Percentiles rank a stretch among this genome's conserved stretches.
Conservation (phyloP, 2,888 invertebrate genomes). For the Halictus ligatus region DNA sequence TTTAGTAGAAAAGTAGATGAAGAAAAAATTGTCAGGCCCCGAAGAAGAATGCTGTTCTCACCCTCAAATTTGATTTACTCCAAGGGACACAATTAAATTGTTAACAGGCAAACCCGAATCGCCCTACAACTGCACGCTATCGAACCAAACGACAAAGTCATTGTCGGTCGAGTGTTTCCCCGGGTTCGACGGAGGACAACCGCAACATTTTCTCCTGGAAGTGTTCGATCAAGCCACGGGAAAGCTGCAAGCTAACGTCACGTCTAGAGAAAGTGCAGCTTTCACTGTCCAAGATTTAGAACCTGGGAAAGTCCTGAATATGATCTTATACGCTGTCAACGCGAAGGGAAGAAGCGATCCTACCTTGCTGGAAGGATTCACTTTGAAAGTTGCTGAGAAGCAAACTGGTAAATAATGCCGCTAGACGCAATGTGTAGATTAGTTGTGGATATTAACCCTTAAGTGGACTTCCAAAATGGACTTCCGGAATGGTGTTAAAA, state of each 20-base stretch:
- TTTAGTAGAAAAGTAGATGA: too few species aligned
- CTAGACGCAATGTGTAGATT: not conserved
- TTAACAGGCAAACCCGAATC: slow-evolving; percentile 90
- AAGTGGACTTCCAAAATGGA: not conserved
- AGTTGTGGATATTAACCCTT: not conserved
- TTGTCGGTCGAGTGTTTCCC: slow-evolving; percentile 90
- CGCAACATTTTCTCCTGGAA: slow-evolving; percentile 90
- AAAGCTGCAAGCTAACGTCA: slow-evolving; percentile 88
- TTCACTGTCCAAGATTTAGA: slow-evolving; percentile 92
- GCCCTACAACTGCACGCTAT: slow-evolving; percentile 90
- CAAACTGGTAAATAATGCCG: slow-evolving; percentile 88
- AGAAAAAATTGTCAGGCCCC: too few species aligned
- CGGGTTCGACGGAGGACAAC: slow-evolving; percentile 92
- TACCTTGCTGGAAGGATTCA: slow-evolving; percentile 89
- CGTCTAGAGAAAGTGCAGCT: slow-evolving; percentile 88
- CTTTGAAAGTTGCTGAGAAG: slow-evolving; percentile 91
- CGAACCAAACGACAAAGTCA: slow-evolving; percentile 92
- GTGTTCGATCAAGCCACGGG: slow-evolving; percentile 89
- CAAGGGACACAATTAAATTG: not conserved
- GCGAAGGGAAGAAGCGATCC: slow-evolving; percentile 92
- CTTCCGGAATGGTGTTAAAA: too few species aligned
- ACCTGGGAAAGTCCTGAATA: slow-evolving; percentile 91
- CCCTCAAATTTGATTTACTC: not conserved
- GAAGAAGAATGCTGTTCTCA: not conserved
- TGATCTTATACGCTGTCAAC: slow-evolving; percentile 93